Evolutionary conservation across 2,888 invertebrate species (phyloP).

Genomic region (Stenurella melanura): DNA sequence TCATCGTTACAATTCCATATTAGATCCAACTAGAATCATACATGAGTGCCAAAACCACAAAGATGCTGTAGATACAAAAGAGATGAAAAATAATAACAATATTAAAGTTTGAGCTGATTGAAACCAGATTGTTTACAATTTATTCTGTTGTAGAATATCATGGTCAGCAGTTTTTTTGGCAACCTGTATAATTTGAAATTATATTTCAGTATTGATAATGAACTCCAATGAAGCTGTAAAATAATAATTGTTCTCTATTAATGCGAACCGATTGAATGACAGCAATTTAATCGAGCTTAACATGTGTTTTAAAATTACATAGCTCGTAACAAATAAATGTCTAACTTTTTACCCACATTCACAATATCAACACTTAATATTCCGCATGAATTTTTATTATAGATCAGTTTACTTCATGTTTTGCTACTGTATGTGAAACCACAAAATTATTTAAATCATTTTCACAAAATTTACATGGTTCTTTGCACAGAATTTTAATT

Average conservation of each 20-base stretch:
- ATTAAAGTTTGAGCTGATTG: too few relatives aligned
- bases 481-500: constrained; percentile 43
- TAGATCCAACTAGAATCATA: too few relatives aligned
- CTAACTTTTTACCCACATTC: background rate
- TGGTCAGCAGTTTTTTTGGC: too few relatives aligned
- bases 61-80: too few relatives aligned
- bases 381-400: constrained; percentile 36
- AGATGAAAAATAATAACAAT: too few relatives aligned
- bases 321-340: background rate
- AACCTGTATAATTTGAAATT: too few relatives aligned
- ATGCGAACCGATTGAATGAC: background rate
- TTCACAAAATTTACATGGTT: constrained; percentile 42
- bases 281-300: background rate
- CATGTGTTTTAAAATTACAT: background rate
- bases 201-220: too few relatives aligned
- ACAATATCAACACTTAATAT: constrained; percentile 28
- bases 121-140: too few relatives aligned
- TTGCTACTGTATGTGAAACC: constrained; percentile 44
- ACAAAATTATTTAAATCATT: constrained; percentile 49
- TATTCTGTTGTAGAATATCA: too few relatives aligned
- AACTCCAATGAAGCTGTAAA: background rate
- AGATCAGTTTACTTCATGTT: constrained; percentile 43
- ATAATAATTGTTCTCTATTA: constrained; percentile 5
- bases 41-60: too few relatives aligned
- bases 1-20: too few relatives aligned